Base-by-base conservation (phyloP, 2,888 invertebrate genomes). In the Meghimatium bilineatum region DNA sequence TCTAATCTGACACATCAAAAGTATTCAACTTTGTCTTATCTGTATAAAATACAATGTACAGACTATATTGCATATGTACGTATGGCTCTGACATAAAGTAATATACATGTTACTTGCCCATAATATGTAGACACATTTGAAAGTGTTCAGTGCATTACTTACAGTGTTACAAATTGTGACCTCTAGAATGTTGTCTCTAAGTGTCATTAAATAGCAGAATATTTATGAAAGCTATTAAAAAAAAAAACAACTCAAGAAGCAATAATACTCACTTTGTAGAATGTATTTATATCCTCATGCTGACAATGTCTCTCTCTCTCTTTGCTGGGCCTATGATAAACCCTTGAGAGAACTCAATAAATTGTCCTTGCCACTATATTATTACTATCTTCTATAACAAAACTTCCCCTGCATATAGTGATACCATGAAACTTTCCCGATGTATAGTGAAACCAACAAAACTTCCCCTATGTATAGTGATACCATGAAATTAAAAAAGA, bases 211-310 rank as follows among this genome's bases (percentile, higher is more conserved):
- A 52, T 52, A 17, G 74, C 32, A 52, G 52, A 74, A 29, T 52
- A 49, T 23, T 14, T 56, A 23, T 56, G 6, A 23, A 56, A 56
- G 17, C 8, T 14, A 23, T 14, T 14, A 56, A 17, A 56, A 56
- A 56, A 49, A 52, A 52, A 74, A 32, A 20, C n/a, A 32, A 52
- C 26, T 6, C 74, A 52, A 32, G 52, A 32, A 34, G 44, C 44
- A 49, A 72, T n/a, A 26, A 72, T 72, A 72, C 72, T 72, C 49
- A 49, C 74, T 52, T 74, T 29, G 32, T 29, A 26, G 5, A 49
- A 72, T 26, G 38, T 29, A 52, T 44, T 17, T 52, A 17, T 29
- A 32, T 29, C 17, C 32, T 52, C 17, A 23, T 74, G 52, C 32
- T 49, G 32, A 52, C 32, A 52, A 74, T 49, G 29, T 52, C 56